Evolutionary conservation across 2,888 invertebrate genomes (phyloP).

Genomic region (Brenthis ino): DNA sequence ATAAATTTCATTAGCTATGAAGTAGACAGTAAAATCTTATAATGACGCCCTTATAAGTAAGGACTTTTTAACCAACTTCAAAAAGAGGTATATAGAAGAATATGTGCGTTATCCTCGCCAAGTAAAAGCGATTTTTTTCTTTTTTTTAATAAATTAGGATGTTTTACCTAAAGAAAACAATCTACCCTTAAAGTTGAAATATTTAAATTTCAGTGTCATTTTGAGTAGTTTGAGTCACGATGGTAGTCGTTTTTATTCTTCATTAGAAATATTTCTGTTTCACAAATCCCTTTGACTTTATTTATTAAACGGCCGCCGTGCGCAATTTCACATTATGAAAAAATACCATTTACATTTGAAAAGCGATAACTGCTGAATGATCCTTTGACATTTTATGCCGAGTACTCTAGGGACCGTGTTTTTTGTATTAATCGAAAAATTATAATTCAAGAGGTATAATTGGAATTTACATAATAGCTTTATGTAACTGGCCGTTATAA

Average conservation of each 20-base stretch:
- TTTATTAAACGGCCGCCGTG: slow-evolving; percentile 3
- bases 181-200: too few relatives aligned
- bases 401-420: slow-evolving; percentile 7
- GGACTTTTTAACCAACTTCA: too few relatives aligned
- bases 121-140: too few relatives aligned
- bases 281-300: not conserved
- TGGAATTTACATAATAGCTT: slow-evolving; percentile 34
- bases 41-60: too few relatives aligned
- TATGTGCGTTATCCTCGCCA: too few relatives aligned
- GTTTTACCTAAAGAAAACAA: too few relatives aligned
- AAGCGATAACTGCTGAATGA: slow-evolving; percentile 31
- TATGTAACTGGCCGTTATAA: slow-evolving; percentile 13
- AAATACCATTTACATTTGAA: slow-evolving; percentile 37
- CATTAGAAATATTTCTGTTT: not conserved
- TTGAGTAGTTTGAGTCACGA: too few relatives aligned
- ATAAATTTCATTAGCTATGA: too few relatives aligned
- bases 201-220: too few relatives aligned
- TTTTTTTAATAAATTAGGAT: too few relatives aligned
- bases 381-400: slow-evolving; percentile 39
- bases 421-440: slow-evolving; percentile 27
- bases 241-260: not conserved
- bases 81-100: too few relatives aligned
- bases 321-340: slow-evolving; percentile 26
- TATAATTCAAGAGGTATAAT: slow-evolving; percentile 35
- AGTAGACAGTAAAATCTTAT: too few relatives aligned